Base-by-base conservation (phyloP, 2,888 invertebrate genomes). In the Scrobipalpa atriplicella region DNA sequence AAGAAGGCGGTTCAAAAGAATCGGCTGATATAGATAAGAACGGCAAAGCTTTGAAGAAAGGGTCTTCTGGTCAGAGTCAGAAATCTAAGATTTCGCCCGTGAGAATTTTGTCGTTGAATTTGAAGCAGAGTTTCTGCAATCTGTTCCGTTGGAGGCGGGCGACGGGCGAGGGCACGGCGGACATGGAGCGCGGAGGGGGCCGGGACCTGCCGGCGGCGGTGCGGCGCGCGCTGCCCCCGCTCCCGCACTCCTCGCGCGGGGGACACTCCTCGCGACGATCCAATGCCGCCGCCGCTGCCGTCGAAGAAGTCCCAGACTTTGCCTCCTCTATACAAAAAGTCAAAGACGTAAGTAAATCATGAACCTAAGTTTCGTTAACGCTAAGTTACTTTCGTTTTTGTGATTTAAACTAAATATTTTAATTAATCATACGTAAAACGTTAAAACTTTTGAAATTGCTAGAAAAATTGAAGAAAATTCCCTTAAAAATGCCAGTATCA, bases 271-370 rank as follows among this genome's bases (percentile, higher is more conserved):
- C 83, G 9, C 81, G 85, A 5, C 83, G 86, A 10, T 10, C 54
- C 11, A 86, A 72, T 2, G 83, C 80, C n/a, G n/a, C 47, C 54
- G 18, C 54, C 11, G 87, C 87, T 6, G 90, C 80, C 2, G 93
- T 94, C 61, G 94, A 94, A 64, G 90, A 92, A 0, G 93, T 94
- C 54, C 94, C 96, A 88, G 98, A 98, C 86, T 98, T 98, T 87
- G 97, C 98, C 52, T 96, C 97, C 38, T 98, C 97, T 75, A 97
- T 98, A 80, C 97, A 98, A 85, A 97, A 96, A 94, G 98, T 98
- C 65, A 98, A 98, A 94, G 97, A 98, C 92, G 98, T 98, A 93
- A 94, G 96, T 94, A 69, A 56, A 19, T 43, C 52, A 18, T 52
- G 5, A 18, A 19, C 19, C 8, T 19, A 29, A 29, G n/a, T n/a